Evolutionary conservation across 2,888 invertebrate species (phyloP).

Genomic region (Bursaphelenchus okinawaensis): DNA sequence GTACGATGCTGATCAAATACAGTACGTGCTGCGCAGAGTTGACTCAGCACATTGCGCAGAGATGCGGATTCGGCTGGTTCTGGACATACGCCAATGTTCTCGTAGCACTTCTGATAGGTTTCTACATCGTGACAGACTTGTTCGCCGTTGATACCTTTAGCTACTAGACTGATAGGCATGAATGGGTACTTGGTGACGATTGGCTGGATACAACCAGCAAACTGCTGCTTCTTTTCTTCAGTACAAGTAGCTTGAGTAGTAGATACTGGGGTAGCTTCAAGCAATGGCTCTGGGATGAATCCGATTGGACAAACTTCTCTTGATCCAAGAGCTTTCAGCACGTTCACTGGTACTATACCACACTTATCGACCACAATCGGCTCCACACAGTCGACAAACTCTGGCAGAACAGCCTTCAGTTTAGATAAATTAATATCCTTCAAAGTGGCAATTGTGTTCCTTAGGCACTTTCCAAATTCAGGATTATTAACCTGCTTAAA

Average conservation of each 20-base stretch:
- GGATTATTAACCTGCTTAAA: conserved; percentile 40
- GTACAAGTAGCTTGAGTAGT: conserved; percentile 13
- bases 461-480: conserved; percentile 51
- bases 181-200: conserved; percentile 11
- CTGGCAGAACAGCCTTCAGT: conserved; percentile 43
- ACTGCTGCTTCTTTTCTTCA: not conserved
- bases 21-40: conserved; percentile 26
- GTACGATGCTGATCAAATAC: conserved; percentile 36
- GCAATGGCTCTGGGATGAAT: conserved; percentile 6
- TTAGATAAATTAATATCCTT: conserved; percentile 47
- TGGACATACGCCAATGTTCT: conserved; percentile 12
- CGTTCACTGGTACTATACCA: conserved; percentile 46
- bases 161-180: conserved; percentile 19
- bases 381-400: conserved; percentile 50
- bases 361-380: conserved; percentile 48
- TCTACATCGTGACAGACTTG: conserved; percentile 19
- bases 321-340: conserved; percentile 31
- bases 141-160: conserved; percentile 30
- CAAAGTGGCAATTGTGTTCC: conserved; percentile 47
- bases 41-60: conserved; percentile 14
- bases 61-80: conserved; percentile 8
- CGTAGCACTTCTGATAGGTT: conserved; percentile 15
- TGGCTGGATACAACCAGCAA: not conserved
- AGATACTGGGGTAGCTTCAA: not conserved
- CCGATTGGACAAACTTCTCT: conserved; percentile 26